Evolutionary conservation across 2,113 vertebrate species (phyloP).

Genomic region (Plestiodon gilberti): DNA sequence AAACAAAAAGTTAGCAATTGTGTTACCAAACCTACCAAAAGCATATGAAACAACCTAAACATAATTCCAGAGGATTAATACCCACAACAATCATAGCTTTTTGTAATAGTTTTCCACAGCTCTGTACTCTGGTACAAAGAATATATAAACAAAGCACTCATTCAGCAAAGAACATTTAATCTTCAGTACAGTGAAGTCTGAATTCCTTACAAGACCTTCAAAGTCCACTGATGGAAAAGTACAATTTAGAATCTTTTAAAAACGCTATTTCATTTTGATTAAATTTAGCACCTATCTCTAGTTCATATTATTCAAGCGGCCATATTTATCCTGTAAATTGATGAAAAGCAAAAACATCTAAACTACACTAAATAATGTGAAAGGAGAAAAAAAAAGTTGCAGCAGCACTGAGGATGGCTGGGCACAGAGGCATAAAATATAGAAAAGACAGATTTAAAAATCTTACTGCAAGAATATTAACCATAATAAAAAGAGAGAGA

Average conservation of each 20-base stretch:
- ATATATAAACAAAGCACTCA: background rate
- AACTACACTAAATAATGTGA: constrained; percentile 49
- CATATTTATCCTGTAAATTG: constrained; percentile 51
- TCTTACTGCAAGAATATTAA: constrained; percentile 68
- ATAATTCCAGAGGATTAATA: too few species aligned
- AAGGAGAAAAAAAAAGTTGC: constrained; percentile 38
- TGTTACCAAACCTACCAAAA: too few species aligned
- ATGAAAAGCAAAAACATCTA: constrained; percentile 45
- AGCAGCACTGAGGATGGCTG: constrained; percentile 60
- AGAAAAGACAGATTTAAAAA: constrained; percentile 73
- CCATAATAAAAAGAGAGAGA: constrained; percentile 65
- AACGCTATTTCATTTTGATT: constrained; percentile 55
- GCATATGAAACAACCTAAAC: too few species aligned
- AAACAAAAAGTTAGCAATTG: background rate
- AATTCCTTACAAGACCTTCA: constrained; percentile 57
- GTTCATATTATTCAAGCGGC: constrained; percentile 38
- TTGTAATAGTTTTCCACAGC: background rate
- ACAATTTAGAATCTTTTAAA: constrained; percentile 41
- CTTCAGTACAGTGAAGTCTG: constrained; percentile 25
- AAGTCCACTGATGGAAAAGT: constrained; percentile 53
- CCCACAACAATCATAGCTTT: background rate
- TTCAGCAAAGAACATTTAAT: constrained; percentile 41
- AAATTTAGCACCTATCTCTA: constrained; percentile 45
- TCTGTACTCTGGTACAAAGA: background rate
- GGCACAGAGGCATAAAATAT: constrained; percentile 68